Base-by-base conservation (phyloP, 37 sponge, comb jelly and placozoan species). In the Eunapius fragilis region DNA sequence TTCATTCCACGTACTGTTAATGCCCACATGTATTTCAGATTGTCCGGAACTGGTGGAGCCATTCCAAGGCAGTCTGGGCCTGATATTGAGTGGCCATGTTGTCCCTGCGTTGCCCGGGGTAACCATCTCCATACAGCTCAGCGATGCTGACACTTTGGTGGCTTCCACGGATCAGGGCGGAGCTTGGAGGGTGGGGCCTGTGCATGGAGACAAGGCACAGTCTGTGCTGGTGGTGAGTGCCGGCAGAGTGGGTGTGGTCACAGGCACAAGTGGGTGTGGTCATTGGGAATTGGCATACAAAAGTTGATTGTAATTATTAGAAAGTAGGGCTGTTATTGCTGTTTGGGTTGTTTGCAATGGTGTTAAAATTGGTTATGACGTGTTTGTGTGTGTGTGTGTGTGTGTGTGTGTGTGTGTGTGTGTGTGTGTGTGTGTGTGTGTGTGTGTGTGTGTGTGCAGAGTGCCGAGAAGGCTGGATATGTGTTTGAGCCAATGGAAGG, bases 41-140 rank as follows among this genome's bases (percentile, higher is more conserved):
- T 96, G 96, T 80, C 93, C 96, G 22, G 88, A 96, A 58, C 24
- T 11, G 3, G 81, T 92, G 25, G 70, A 88, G 31, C 58, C 88
- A 31, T 87, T 93, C 78, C 31, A 76, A 33, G 91, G 93, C 25
- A 90, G 89, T 41, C 79, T n/a, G 5, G 96, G 96, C 0, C 49
- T 89, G 68, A 70, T 87, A 22, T 37, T 96, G 22, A 71, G 9
- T 2, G 96, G 96, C 23, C 72, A 69, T 23, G 83, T 96, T 67
- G 49, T 22, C 24, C 89, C 93, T 70, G 70, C 91, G 32, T 85
- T 96, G 31, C 67, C 9, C 58, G 87, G 93, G 23, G 91, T 92
- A 37, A 22, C 72, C 38, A 85, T 94, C 30, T 69, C 69, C 2
- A 70, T 88, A 5, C 27, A 30, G 25, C 69, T 68, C 37, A 77